Conservation (phyloP, 2,113 vertebrate species). For the Arothron firmamentum region DNA sequence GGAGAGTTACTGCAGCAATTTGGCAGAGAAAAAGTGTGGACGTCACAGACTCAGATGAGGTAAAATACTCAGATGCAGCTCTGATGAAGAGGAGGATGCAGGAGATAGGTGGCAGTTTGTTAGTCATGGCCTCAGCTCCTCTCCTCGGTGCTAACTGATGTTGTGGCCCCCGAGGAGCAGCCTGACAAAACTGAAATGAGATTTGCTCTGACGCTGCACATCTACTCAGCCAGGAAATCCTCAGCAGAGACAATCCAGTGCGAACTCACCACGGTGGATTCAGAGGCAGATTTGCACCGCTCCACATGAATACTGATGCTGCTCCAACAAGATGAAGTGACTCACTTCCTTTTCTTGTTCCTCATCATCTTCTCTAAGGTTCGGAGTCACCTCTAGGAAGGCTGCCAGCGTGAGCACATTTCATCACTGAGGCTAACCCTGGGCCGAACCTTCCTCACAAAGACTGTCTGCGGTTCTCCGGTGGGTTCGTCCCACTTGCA, state of each 20-base stretch:
- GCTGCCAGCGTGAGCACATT: background rate
- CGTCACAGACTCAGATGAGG: too few relatives aligned
- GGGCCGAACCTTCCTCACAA: constrained; percentile 16
- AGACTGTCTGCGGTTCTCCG: constrained; percentile 4
- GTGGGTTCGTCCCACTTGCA: constrained; percentile 15
- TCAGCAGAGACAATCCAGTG: constrained; percentile 1
- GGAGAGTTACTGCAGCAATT: too few relatives aligned
- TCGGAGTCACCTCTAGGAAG: background rate
- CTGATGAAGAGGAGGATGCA: background rate
- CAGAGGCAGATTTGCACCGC: constrained; percentile 13
- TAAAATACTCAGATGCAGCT: too few relatives aligned
- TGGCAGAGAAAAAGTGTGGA: too few relatives aligned
- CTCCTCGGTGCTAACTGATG: background rate
- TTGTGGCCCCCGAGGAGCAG: constrained; percentile 11
- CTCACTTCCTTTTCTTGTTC: constrained; percentile 40
- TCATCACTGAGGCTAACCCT: constrained; percentile 11
- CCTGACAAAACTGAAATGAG: constrained; percentile 45
- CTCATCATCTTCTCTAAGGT: constrained; percentile 34
- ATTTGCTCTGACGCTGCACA: constrained; percentile 25
- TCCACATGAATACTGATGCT: constrained; percentile 27
- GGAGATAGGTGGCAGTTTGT: background rate
- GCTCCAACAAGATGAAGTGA: constrained; percentile 32
- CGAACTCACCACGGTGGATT: constrained; percentile 13
- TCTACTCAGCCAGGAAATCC: constrained; percentile 22
- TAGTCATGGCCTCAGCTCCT: constrained; percentile 11